Evolutionary conservation across 2,113 vertebrate species (phyloP).

Genomic region (Cettia cetti): DNA sequence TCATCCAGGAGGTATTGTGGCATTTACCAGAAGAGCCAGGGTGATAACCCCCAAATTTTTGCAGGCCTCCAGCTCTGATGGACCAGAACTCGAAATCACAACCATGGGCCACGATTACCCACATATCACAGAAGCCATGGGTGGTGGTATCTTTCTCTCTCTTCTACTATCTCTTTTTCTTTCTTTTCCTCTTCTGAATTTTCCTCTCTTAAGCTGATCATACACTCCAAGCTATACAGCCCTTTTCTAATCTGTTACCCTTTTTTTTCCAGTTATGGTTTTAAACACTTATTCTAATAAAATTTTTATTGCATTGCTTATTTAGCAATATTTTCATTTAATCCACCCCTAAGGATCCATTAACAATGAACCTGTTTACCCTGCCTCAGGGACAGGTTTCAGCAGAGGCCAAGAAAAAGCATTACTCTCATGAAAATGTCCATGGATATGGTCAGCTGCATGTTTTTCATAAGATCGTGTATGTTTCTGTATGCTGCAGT

Average conservation of each 20-base stretch:
- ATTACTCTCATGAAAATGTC: not conserved
- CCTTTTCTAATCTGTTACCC: not conserved
- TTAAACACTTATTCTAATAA: not conserved
- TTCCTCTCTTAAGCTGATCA: not conserved
- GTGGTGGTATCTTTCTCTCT: not conserved
- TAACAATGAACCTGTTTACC: not conserved
- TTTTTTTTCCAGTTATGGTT: not conserved
- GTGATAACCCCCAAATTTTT: not conserved
- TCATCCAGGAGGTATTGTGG: not conserved
- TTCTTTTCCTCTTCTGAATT: not conserved
- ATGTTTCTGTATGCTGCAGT: not conserved
- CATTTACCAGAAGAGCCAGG: not conserved
- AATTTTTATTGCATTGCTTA: not conserved
- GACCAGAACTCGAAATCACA: not conserved
- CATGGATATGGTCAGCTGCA: not conserved
- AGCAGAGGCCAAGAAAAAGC: not conserved
- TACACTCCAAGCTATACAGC: not conserved
- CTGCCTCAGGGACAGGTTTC: not conserved
- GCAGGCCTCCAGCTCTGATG: rapidly evolving
- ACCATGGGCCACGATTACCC: rapidly evolving
- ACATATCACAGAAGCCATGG: rapidly evolving
- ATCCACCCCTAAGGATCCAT: not conserved
- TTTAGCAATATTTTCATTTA: not conserved
- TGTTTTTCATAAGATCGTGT: rapidly evolving
- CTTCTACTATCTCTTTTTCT: not conserved